Percentiles rank a stretch among this genome's conserved stretches.
Conservation (phyloP, 2,888 invertebrate species). For the Lasioglossum villosulum region DNA sequence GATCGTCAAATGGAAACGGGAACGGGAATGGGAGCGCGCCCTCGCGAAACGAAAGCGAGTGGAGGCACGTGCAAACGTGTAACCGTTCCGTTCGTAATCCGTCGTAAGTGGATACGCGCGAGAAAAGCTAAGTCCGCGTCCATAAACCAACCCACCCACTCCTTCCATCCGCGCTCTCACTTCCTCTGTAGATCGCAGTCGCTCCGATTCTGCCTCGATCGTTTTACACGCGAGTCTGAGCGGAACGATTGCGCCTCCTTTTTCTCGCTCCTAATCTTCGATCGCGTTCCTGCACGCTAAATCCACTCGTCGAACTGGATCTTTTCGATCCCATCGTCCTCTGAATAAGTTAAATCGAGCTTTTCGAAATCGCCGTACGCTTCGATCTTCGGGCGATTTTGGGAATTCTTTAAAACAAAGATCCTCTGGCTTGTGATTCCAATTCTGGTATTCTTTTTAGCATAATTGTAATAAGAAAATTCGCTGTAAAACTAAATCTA, state of each 20-base stretch:
- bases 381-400: background rate
- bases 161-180: constrained; percentile 1
- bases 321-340: background rate
- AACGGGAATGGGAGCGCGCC: constrained; percentile 30
- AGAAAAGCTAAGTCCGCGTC: constrained; percentile 44
- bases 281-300: constrained; percentile 10
- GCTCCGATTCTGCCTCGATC: constrained; percentile 11
- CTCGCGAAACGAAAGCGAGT: constrained; percentile 47
- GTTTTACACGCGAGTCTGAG: constrained; percentile 17
- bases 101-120: constrained; percentile 59
- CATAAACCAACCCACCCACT: constrained; percentile 37
- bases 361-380: too few species aligned
- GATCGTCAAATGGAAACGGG: constrained; percentile 24
- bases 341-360: background rate
- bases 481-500: too few species aligned
- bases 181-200: constrained; percentile 4
- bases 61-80: constrained; percentile 28
- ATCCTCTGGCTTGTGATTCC: too few species aligned
- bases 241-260: background rate
- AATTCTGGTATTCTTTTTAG: too few species aligned
- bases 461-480: too few species aligned
- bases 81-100: constrained; percentile 52
- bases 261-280: background rate
- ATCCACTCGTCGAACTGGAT: background rate
- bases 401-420: background rate